Conservation (phyloP, 1,140 invertebrate genomes). For the Sycobia sp. region DNA sequence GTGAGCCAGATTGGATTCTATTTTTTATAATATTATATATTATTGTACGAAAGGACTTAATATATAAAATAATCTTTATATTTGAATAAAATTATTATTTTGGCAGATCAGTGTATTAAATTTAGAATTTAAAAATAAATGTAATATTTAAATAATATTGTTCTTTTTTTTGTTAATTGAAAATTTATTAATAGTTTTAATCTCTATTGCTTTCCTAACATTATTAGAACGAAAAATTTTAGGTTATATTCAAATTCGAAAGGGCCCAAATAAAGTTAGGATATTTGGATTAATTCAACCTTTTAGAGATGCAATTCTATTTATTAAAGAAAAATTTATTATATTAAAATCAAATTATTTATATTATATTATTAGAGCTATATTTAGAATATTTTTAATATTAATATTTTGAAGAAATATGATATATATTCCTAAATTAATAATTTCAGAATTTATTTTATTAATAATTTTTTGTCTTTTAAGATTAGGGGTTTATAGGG, state of each 20-base stretch:
- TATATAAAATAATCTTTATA: conserved; percentile 55
- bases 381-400: conserved; percentile 16
- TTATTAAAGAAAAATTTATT: conserved; percentile 64
- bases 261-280: conserved; percentile 72
- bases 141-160: neutral
- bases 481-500: conserved; percentile 65
- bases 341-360: conserved; percentile 60
- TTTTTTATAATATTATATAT: conserved; percentile 48
- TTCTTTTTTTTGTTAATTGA: conserved; percentile 50
- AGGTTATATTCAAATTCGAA: conserved; percentile 72
- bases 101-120: conserved; percentile 68
- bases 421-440: neutral
- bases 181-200: conserved; percentile 63
- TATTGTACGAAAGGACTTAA: conserved; percentile 73
- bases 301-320: conserved; percentile 68
- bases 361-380: conserved; percentile 51
- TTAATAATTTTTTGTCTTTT: conserved; percentile 64
- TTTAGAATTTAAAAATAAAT: conserved; percentile 55
- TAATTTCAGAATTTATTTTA: conserved; percentile 51
- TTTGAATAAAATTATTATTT: conserved; percentile 61
- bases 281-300: conserved; percentile 68
- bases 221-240: conserved; percentile 68
- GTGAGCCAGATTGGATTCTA: conserved; percentile 3
- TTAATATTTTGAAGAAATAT: neutral
- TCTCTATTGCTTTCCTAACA: conserved; percentile 70